These are phyloP conservation scores for Bursaphelenchus okinawaensis DNA, from an alignment of 2,888 invertebrate genomes.

Conservation along the genomic window DNA sequence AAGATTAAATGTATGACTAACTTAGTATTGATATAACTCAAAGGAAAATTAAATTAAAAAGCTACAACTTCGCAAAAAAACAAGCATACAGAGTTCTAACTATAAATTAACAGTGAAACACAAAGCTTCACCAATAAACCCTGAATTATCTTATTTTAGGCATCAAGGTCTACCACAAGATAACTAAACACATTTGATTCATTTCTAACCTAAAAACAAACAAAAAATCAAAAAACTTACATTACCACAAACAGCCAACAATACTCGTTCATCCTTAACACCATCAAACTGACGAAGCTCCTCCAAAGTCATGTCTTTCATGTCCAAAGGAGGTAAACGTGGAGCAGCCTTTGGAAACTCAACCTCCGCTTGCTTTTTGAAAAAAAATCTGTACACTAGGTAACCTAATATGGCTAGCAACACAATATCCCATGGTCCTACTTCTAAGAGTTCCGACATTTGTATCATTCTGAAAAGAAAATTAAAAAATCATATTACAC, in stretches of 20 bases:
- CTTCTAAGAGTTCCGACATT: slow-evolving; percentile 21
- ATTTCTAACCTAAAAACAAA: background rate
- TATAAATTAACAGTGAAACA: no score
- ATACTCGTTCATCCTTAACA: slow-evolving; percentile 48
- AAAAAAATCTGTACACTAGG: slow-evolving; percentile 45
- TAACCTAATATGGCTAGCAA: slow-evolving; percentile 43
- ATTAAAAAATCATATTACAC: background rate
- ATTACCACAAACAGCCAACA: slow-evolving; percentile 46
- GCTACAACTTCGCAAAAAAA: no score
- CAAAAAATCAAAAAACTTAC: slow-evolving; percentile 27
- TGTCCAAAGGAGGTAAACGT: slow-evolving; percentile 32
- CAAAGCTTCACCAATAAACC: no score
- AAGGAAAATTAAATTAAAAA: no score
- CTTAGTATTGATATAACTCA: no score
- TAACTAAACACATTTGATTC: no score
- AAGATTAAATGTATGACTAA: no score
- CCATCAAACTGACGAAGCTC: slow-evolving; percentile 51
- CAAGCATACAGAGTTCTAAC: no score
- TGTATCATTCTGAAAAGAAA: background rate
- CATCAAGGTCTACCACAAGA: no score
- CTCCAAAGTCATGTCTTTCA: slow-evolving; percentile 49
- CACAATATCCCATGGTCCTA: slow-evolving; percentile 37
- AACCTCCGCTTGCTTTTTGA: slow-evolving; percentile 31
- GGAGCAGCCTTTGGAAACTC: slow-evolving; percentile 8
- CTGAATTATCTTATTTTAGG: no score